A percentile compares a stretch with the other conserved stretches of the same genome.
phyloP scores from a whole-genome alignment of 2,113 vertebrate species.

The Sitta europaea region DNA sequence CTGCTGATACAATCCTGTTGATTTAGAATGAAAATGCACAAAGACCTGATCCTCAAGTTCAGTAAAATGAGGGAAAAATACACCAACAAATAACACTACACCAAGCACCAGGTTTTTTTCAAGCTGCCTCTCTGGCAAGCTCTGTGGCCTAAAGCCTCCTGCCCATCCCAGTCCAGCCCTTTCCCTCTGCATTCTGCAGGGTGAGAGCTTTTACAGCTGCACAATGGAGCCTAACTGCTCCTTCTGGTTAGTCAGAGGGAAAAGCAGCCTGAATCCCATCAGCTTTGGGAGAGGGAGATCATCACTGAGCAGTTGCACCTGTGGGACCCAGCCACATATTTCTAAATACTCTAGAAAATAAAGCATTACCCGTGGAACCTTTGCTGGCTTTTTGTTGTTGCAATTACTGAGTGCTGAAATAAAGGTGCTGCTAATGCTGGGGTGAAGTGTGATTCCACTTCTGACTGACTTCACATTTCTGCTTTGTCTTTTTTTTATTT shows the following conservation, averaged over 20 bases:
- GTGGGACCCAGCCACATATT: background rate
- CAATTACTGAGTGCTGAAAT: background rate
- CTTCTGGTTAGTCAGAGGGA: background rate
- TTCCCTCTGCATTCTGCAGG: background rate
- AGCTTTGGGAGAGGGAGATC: background rate
- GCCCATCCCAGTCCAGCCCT: background rate
- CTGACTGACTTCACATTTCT: conserved; percentile 39
- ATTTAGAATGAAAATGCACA: background rate
- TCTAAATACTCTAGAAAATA: background rate
- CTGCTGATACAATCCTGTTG: background rate
- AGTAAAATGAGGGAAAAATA: background rate
- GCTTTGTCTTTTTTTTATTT: background rate
- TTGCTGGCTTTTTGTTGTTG: background rate
- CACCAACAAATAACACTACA: background rate
- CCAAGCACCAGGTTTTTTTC: background rate
- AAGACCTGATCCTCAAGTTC: background rate
- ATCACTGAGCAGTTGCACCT: background rate
- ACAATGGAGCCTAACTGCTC: background rate
- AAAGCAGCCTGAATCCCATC: background rate
- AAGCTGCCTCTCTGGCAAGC: background rate
- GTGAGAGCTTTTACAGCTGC: background rate
- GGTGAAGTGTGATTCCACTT: background rate
- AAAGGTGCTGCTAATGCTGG: background rate
- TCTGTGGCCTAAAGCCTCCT: background rate
- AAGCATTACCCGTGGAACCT: background rate